A percentile compares a stretch with the other conserved stretches of the same genome.
phyloP scores from a whole-genome alignment of 1,140 invertebrate species.

The Drosophila miranda region DNA sequence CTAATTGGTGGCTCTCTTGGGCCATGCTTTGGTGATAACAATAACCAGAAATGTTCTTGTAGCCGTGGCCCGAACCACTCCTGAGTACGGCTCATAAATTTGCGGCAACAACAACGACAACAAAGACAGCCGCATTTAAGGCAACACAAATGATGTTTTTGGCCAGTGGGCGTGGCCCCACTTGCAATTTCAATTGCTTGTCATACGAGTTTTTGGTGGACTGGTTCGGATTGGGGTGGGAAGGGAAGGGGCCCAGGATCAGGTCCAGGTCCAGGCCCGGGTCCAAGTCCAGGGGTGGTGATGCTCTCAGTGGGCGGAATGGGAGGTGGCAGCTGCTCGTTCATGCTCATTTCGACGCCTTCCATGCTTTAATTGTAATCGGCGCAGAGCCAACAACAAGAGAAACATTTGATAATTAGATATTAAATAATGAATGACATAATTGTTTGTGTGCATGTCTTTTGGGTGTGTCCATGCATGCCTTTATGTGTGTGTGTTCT shows the following conservation, averaged over 20 bases:
- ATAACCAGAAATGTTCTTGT: constrained; percentile 66
- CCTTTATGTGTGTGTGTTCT: background rate
- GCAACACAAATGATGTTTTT: constrained; percentile 40
- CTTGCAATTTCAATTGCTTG: constrained; percentile 63
- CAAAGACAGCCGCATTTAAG: constrained; percentile 26
- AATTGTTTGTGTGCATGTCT: constrained; percentile 37
- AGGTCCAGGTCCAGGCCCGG: background rate
- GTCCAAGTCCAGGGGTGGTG: too few relatives aligned
- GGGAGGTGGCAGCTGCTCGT: constrained; percentile 43
- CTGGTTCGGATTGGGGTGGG: background rate
- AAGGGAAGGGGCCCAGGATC: background rate
- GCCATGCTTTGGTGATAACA: constrained; percentile 54
- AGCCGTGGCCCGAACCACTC: constrained; percentile 25
- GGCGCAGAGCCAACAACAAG: constrained; percentile 12
- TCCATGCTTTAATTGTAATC: constrained; percentile 78
- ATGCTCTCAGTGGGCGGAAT: too few relatives aligned
- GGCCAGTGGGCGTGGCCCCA: constrained; percentile 50
- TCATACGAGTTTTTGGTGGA: constrained; percentile 31
- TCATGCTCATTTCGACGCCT: constrained; percentile 71
- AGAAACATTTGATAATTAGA: constrained; percentile 63
- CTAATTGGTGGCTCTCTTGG: constrained; percentile 56
- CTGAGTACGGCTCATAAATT: constrained; percentile 70
- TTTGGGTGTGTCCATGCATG: background rate
- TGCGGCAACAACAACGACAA: constrained; percentile 55
- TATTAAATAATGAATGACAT: constrained; percentile 77